Conservation (phyloP, 2,888 invertebrate genomes). For the Quadroppia sp. region DNA sequence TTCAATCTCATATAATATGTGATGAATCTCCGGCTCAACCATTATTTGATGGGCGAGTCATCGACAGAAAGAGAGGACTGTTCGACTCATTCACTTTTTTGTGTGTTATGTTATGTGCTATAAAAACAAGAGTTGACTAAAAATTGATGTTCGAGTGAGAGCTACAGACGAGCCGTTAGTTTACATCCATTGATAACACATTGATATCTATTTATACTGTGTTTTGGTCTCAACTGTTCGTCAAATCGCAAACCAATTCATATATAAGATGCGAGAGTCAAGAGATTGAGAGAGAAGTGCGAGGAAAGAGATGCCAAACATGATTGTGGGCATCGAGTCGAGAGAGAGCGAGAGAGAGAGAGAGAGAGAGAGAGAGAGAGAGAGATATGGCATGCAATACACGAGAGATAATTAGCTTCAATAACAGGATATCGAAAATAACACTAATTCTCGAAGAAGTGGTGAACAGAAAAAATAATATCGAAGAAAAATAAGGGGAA, state of each 20-base stretch:
- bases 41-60: constrained; percentile 12
- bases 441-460: constrained; percentile 4
- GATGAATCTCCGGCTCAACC: neutral
- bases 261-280: neutral
- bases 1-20: constrained; percentile 18
- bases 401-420: constrained; percentile 21
- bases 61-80: neutral
- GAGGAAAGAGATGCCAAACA: neutral
- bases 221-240: constrained; percentile 10
- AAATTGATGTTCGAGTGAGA: neutral
- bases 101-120: neutral
- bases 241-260: constrained; percentile 20
- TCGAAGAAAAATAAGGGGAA: neutral
- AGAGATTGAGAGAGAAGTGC: neutral
- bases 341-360: neutral
- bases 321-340: neutral
- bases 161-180: neutral
- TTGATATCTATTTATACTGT: constrained; percentile 7
- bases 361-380: constrained; percentile 6
- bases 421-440: constrained; percentile 37
- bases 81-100: neutral
- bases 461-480: constrained; percentile 7
- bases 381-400: constrained; percentile 11
- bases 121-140: neutral
- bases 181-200: constrained; percentile 13